Evolutionary conservation across 2,113 vertebrate species (phyloP).

Genomic region (Silurus glanis): DNA sequence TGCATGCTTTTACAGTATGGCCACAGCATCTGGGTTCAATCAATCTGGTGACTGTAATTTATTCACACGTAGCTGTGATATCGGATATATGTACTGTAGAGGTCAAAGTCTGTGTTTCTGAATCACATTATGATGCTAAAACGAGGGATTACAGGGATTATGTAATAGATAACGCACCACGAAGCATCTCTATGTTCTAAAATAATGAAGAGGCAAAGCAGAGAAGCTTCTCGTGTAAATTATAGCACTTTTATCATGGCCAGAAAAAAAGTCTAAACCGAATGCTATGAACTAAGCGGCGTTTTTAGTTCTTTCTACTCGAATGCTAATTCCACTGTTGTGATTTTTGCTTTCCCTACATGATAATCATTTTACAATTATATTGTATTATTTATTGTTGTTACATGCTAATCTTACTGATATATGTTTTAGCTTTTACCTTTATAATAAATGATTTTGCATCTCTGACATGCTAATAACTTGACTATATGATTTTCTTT

Average conservation of each 20-base stretch:
- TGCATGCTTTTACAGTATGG: constrained; percentile 3
- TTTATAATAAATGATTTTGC: not conserved
- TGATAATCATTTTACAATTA: not conserved
- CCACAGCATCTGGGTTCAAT: constrained; percentile 39
- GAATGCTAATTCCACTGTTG: not conserved
- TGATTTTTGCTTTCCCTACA: not conserved
- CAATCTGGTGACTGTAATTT: constrained; percentile 20
- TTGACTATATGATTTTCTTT: not conserved
- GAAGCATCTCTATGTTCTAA: not conserved
- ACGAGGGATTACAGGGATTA: constrained; percentile 2
- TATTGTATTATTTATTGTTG: not conserved
- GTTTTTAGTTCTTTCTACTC: not conserved
- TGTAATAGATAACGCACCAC: not conserved
- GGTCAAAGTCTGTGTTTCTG: not conserved
- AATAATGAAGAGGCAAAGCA: not conserved
- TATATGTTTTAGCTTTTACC: not conserved
- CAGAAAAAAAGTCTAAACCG: not conserved
- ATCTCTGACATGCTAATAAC: not conserved
- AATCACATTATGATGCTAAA: not conserved
- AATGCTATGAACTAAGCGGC: not conserved
- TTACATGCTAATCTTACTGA: not conserved
- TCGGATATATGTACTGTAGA: constrained; percentile 4
- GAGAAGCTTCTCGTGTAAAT: not conserved
- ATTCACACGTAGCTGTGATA: constrained; percentile 31
- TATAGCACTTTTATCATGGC: not conserved